Evolutionary conservation across 2,888 invertebrate genomes (phyloP).

Genomic region (Caenorhabditis zanzibari): DNA sequence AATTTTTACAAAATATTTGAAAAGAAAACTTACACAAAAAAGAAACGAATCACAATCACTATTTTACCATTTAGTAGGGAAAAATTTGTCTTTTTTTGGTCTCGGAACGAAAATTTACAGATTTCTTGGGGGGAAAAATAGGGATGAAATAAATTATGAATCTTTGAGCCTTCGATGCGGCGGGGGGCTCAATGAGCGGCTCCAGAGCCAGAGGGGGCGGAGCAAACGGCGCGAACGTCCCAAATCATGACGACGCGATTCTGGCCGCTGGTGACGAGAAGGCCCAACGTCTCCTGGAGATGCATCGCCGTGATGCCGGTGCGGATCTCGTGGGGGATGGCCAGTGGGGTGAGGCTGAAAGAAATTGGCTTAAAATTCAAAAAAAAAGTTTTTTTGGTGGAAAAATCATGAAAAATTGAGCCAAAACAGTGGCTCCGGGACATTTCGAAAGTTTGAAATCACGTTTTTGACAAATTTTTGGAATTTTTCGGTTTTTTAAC

Average conservation of each 20-base stretch:
- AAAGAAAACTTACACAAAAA: neutral
- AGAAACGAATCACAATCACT: too few relatives aligned
- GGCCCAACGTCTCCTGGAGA: conserved; percentile 92
- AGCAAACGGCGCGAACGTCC: conserved; percentile 73
- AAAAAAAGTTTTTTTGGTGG: neutral
- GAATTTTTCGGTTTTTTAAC: too few relatives aligned
- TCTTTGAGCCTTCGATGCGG: too few relatives aligned
- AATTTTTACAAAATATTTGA: neutral
- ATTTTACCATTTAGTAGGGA: neutral
- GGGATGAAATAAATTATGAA: too few relatives aligned
- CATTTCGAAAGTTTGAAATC: neutral
- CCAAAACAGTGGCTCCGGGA: too few relatives aligned
- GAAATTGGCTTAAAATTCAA: neutral
- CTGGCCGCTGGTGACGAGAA: conserved; percentile 94
- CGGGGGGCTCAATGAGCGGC: neutral
- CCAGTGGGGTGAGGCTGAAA: conserved; percentile 92
- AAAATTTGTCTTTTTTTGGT: too few relatives aligned
- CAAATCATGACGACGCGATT: conserved; percentile 92
- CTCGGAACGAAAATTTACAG: too few relatives aligned
- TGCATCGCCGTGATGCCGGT: conserved; percentile 92
- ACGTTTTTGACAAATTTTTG: neutral
- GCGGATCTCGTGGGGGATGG: conserved; percentile 96
- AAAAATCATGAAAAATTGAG: neutral
- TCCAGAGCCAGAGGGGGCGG: conserved; percentile 30
- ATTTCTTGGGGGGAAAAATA: neutral